These are phyloP conservation scores for Tortrix viridana DNA, from an alignment of 2,888 invertebrate genomes.

Conservation along the genomic window DNA sequence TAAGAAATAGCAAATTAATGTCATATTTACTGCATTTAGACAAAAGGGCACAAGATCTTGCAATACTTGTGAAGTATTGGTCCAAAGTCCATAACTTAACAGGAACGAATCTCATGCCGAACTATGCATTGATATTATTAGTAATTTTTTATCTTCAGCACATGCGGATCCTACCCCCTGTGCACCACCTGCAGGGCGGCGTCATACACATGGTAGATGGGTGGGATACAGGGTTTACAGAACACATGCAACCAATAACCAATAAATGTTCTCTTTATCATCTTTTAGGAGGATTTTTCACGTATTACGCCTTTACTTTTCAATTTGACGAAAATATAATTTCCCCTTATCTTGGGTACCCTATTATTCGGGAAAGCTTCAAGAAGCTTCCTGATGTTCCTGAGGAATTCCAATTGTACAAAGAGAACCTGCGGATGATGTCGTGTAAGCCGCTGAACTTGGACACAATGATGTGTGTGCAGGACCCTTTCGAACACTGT, in stretches of 20 bases:
- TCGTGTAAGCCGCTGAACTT: slow-evolving; percentile 53
- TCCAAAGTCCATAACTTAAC: slow-evolving; percentile 85
- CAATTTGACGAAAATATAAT: slow-evolving; percentile 82
- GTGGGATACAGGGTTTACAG: slow-evolving; percentile 85
- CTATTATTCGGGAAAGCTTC: slow-evolving; percentile 64
- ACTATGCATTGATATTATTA: slow-evolving; percentile 87
- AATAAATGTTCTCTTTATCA: slow-evolving; percentile 67
- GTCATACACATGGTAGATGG: slow-evolving; percentile 63
- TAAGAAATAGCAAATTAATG: slow-evolving; percentile 87
- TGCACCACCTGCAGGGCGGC: slow-evolving; percentile 72
- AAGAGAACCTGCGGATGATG: slow-evolving; percentile 49
- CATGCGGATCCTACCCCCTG: slow-evolving; percentile 81
- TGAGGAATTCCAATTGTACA: slow-evolving; percentile 67
- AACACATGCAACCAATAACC: slow-evolving; percentile 44
- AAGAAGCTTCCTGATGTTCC: slow-evolving; percentile 51
- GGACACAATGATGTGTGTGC: slow-evolving; percentile 76
- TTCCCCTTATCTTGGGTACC: slow-evolving; percentile 83
- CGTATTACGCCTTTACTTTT: slow-evolving; percentile 84
- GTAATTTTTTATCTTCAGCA: slow-evolving; percentile 89
- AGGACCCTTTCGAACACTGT: slow-evolving; percentile 86
- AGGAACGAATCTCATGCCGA: slow-evolving; percentile 84
- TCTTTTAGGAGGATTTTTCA: slow-evolving; percentile 86
- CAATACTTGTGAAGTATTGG: slow-evolving; percentile 90
- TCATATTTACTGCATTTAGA: slow-evolving; percentile 83
- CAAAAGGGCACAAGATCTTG: slow-evolving; percentile 79